Evolutionary conservation across 92 coral and sea anemone species (phyloP), one percentile per base, ranked within the genome.

Genomic region (Parazoanthus atlanticus): DNA sequence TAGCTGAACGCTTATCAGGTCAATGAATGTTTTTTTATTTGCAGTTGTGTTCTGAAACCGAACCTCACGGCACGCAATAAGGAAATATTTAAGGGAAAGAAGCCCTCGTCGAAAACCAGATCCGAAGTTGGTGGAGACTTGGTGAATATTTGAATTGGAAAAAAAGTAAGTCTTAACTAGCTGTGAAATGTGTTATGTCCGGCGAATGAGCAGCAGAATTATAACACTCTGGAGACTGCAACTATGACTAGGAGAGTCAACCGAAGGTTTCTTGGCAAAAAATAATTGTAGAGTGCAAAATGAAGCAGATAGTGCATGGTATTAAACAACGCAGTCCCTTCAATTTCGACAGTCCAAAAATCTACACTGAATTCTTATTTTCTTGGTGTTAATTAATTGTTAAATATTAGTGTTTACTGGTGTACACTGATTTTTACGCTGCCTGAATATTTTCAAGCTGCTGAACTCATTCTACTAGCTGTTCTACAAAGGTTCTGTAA

Each of bases 51-150:
- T 80, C 41, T 56, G 13, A 17, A 65, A 32, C 46, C 40, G 7
- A 3, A 31, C 15, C 74, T 61, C 85, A 81, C n/a, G n/a, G n/a
- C n/a, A n/a, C 85, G 74, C 85, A 65, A 81, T 64, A 19, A 54
- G 16, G 3, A 46, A 36, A 28, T 19, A 78, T 49, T 79, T 49
- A 28, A 6, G n/a, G 3, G 41, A 13, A 36, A 28, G 12, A 73
- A 13, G 19, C 41, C 21, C 0, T 73, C 6, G 23, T 36, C 21
- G 36, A 33, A 73, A 23, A 19, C 21, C 23, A 6, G 36, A 29
- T 8, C 17, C n/a, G 36, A 38, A 32, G 41, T 23, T 21, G 19
- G 11, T n/a, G 31, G 41, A 34, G 40, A 75, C 69, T 74, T 74
- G 79, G 29, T 21, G 12, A 74, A 74, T 29, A 34, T 19, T n/a